phyloP scores from a whole-genome alignment of 1,140 invertebrate species.

The Palaemon carinicauda region DNA sequence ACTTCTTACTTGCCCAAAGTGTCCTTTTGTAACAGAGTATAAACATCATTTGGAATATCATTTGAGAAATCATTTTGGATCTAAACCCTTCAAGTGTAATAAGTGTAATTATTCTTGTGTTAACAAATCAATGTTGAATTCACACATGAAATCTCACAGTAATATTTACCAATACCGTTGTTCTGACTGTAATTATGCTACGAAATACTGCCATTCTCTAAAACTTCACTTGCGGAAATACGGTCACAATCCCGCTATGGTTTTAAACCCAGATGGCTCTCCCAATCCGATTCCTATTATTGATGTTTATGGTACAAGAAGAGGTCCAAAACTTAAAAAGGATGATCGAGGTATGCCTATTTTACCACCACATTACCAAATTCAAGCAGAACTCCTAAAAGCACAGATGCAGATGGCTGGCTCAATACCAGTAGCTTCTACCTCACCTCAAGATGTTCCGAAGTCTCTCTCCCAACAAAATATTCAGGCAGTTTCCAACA shows the following conservation, averaged over 20 bases:
- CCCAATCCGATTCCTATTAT: slow-evolving; percentile 87
- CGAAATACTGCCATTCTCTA: slow-evolving; percentile 97
- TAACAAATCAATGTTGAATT: slow-evolving; percentile 99
- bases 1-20: slow-evolving; percentile 87
- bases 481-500: slow-evolving; percentile 17
- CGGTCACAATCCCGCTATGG: slow-evolving; percentile 83
- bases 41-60: slow-evolving; percentile 99
- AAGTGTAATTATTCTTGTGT: slow-evolving; percentile 94
- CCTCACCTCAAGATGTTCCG: slow-evolving; percentile 30
- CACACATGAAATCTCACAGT: slow-evolving; percentile 97
- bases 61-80: slow-evolving; percentile 91
- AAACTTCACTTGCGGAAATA: slow-evolving; percentile 96
- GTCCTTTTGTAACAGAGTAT: slow-evolving; percentile 97
- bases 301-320: slow-evolving; percentile 86
- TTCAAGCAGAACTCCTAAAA: slow-evolving; percentile 65
- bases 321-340: slow-evolving; percentile 78
- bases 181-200: slow-evolving; percentile 93
- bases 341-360: slow-evolving; percentile 60
- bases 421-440: slow-evolving; percentile 65
- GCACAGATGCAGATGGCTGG: slow-evolving; percentile 62
- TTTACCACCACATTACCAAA: slow-evolving; percentile 64
- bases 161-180: slow-evolving; percentile 97
- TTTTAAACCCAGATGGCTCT: slow-evolving; percentile 86
- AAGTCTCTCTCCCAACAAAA: background rate
- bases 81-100: slow-evolving; percentile 95